Evolutionary conservation across 2,888 invertebrate genomes (phyloP).

Genomic region (Chaetogeoica ovagalla): DNA sequence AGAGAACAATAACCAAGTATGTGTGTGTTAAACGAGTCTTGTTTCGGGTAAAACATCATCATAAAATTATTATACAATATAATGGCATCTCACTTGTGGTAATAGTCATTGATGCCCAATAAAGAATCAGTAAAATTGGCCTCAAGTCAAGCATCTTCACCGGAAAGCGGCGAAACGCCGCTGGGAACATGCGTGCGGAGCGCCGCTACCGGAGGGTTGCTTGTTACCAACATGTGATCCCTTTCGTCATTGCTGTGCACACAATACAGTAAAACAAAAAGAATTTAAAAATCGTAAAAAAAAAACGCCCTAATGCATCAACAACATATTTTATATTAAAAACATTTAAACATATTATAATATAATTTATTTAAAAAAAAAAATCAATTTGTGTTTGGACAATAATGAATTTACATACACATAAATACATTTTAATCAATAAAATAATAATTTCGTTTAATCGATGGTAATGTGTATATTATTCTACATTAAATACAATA

Average conservation of each 20-base stretch:
- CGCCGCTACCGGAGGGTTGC: slow-evolving; percentile 48
- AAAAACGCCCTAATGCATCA: slow-evolving; percentile 22
- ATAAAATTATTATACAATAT: slow-evolving; percentile 28
- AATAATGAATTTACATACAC: slow-evolving; percentile 9
- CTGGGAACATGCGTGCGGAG: slow-evolving; percentile 46
- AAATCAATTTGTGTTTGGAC: slow-evolving; percentile 9
- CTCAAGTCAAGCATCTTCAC: slow-evolving; percentile 53
- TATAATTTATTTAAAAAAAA: slow-evolving; percentile 27
- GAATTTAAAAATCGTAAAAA: slow-evolving; percentile 27
- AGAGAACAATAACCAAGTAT: slow-evolving; percentile 37
- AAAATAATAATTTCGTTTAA: slow-evolving; percentile 22
- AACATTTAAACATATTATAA: neutral
- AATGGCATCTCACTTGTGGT: slow-evolving; percentile 45
- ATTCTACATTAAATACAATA: neutral
- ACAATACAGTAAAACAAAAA: slow-evolving; percentile 40
- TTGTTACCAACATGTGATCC: slow-evolving; percentile 47
- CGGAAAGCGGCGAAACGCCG: slow-evolving; percentile 41
- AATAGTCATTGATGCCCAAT: slow-evolving; percentile 51
- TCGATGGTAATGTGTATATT: neutral
- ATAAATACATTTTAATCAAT: slow-evolving; percentile 19
- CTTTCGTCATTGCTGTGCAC: slow-evolving; percentile 50
- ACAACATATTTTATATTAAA: slow-evolving; percentile 17
- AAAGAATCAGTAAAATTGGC: slow-evolving; percentile 50
- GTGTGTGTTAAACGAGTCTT: slow-evolving; percentile 26
- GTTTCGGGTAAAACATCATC: slow-evolving; percentile 12